These are phyloP conservation scores for Diglossa cyanea DNA, from an alignment of 2,797 vertebrate species.

Conservation along the genomic window DNA sequence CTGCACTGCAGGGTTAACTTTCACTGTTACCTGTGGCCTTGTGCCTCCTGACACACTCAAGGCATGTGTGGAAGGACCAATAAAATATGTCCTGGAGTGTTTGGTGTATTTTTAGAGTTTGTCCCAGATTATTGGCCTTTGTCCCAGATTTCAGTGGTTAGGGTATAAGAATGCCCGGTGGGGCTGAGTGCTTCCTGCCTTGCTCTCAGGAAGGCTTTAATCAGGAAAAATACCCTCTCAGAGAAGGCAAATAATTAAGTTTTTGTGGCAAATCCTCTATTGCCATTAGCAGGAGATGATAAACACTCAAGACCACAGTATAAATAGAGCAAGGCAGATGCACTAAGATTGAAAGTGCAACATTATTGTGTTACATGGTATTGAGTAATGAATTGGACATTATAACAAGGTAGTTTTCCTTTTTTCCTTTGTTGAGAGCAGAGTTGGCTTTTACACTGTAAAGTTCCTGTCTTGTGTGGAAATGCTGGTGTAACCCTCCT, in stretches of 20 bases:
- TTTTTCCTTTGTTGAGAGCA: neutral
- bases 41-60: neutral
- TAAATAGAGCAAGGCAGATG: conserved; percentile 24
- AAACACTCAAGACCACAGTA: conserved; percentile 17
- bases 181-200: conserved; percentile 14
- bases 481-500: neutral
- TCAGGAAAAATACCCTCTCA: conserved; percentile 43
- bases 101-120: conserved; percentile 60
- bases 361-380: neutral
- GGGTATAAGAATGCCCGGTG: conserved; percentile 27
- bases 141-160: conserved; percentile 58
- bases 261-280: conserved; percentile 39
- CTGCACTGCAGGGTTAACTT: neutral
- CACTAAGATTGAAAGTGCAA: neutral
- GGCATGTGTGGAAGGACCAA: neutral
- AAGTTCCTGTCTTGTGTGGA: neutral
- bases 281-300: conserved; percentile 29
- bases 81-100: conserved; percentile 5
- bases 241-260: conserved; percentile 53
- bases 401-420: neutral
- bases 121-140: conserved; percentile 57
- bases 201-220: conserved; percentile 38
- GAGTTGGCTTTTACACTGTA: neutral
- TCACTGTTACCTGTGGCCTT: conserved; percentile 12
- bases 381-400: neutral